Base-by-base conservation (phyloP, 2,797 vertebrate species). In the Amblyraja radiata region DNA sequence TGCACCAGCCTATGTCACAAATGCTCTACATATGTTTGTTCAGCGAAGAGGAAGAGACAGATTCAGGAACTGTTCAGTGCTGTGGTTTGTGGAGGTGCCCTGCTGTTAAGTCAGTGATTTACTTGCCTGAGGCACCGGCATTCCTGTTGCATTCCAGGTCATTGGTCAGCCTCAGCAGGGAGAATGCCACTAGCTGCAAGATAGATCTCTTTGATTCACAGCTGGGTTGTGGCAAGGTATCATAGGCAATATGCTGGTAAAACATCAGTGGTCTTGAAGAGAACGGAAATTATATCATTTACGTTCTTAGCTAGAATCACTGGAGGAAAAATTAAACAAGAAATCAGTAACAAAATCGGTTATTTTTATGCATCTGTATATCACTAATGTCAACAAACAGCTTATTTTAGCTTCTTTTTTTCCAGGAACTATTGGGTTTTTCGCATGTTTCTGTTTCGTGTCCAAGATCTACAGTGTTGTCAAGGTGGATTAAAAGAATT, bases 381-480 rank as follows among this genome's bases (percentile, higher is more conserved):
- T 86, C 78, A 80, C 10, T 76, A 25, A 92, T 84, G 39, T 54
- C 81, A 58, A 46, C 46, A 61, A 61, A 84, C 81, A 78, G 78
- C 78, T 83, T 93, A 80, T 73, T 93, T 93, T 94, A 74, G 6
- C 39, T 74, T 9, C 93, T 73, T 94, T 25, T 93, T 93, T 94
- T 94, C 54, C 94, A 99, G 99, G 99, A 94, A 98, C 98, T 95
- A 99, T 99, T 95, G 99, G 99, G 94, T 99, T 99, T 96, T 99
- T 99, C 93, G 98, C 99, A 94, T 99, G 99, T 96, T 99, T 99
- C 96, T 99, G 98, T 98, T 99, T 99, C 97, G 99, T 99, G 95
- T 98, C 98, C 95, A 99, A 99, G 96, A 99, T 99, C 97, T 99
- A 99, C 98, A 99, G 99, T 10, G 99, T 99, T 95, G 99, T 99